These are phyloP conservation scores for Drosophila mauritiana DNA, from an alignment of 1,140 invertebrate species.

Conservation along the genomic window DNA sequence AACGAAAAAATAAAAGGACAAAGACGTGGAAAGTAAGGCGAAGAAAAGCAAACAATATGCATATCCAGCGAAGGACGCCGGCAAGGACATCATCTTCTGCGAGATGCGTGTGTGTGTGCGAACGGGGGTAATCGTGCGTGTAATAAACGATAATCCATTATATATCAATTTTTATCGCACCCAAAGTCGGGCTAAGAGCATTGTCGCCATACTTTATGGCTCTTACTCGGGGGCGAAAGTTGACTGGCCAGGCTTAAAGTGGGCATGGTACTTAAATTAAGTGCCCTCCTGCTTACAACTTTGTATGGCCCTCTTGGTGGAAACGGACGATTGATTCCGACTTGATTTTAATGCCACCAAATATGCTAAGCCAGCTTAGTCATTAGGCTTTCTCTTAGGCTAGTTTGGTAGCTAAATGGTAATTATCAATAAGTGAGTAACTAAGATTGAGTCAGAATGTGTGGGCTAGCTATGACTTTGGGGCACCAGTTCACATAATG, in stretches of 20 bases:
- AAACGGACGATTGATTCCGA: constrained; percentile 18
- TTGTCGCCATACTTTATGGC: constrained; percentile 36
- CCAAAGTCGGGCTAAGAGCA: constrained; percentile 43
- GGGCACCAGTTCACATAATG: no score
- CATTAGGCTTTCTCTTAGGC: background rate
- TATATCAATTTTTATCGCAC: constrained; percentile 63
- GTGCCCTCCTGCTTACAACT: constrained; percentile 12
- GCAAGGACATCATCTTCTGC: constrained; percentile 33
- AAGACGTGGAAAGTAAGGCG: constrained; percentile 11
- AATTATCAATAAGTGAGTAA: no score
- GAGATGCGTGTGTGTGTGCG: background rate
- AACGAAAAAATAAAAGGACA: background rate
- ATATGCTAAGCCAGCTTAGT: constrained; percentile 1
- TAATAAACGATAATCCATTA: constrained; percentile 63
- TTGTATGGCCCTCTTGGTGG: constrained; percentile 14
- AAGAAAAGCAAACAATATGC: constrained; percentile 46
- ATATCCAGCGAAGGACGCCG: constrained; percentile 27
- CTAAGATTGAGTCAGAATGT: background rate
- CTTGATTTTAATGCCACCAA: constrained; percentile 8
- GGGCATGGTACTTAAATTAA: constrained; percentile 19
- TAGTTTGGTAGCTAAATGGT: background rate
- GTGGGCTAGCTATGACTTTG: background rate
- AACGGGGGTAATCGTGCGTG: constrained; percentile 49
- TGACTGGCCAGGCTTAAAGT: constrained; percentile 34
- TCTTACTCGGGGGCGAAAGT: constrained; percentile 12